These are phyloP conservation scores for Shargacucullia verbasci DNA, from an alignment of 2,888 invertebrate species.

Conservation along the genomic window DNA sequence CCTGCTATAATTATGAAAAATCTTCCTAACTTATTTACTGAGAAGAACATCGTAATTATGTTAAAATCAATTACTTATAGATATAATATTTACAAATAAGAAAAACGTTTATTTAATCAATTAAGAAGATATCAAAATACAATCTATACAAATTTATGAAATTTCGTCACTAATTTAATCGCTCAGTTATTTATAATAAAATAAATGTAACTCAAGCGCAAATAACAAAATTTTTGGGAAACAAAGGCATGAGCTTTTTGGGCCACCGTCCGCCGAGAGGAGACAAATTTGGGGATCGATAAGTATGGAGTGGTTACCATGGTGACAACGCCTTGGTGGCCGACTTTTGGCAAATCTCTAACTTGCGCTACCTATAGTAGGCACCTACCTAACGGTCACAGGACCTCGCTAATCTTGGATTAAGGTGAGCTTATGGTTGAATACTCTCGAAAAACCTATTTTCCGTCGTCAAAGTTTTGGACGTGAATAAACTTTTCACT, in stretches of 20 bases:
- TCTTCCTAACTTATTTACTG: no score
- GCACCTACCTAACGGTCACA: background rate
- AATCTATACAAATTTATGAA: no score
- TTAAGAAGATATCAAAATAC: no score
- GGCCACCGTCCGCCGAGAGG: slow-evolving; percentile 24
- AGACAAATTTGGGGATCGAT: slow-evolving; percentile 54
- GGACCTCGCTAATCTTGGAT: slow-evolving; percentile 10
- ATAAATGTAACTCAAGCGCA: background rate
- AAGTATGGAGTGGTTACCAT: slow-evolving; percentile 52
- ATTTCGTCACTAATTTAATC: no score
- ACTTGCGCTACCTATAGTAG: slow-evolving; percentile 22
- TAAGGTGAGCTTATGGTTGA: background rate
- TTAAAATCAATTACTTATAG: no score
- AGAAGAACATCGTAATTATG: no score
- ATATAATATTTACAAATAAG: no score
- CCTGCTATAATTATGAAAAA: no score
- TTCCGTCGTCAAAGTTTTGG: background rate
- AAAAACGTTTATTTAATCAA: no score
- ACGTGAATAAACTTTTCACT: background rate
- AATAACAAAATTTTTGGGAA: slow-evolving; percentile 19
- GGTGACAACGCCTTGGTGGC: slow-evolving; percentile 52
- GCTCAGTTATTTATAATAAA: no score
- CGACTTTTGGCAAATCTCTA: slow-evolving; percentile 47
- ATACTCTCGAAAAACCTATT: background rate
- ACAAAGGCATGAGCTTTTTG: slow-evolving; percentile 35